These are phyloP conservation scores for Glomeris marginata DNA, from an alignment of 2,888 invertebrate species.

Conservation along the genomic window DNA sequence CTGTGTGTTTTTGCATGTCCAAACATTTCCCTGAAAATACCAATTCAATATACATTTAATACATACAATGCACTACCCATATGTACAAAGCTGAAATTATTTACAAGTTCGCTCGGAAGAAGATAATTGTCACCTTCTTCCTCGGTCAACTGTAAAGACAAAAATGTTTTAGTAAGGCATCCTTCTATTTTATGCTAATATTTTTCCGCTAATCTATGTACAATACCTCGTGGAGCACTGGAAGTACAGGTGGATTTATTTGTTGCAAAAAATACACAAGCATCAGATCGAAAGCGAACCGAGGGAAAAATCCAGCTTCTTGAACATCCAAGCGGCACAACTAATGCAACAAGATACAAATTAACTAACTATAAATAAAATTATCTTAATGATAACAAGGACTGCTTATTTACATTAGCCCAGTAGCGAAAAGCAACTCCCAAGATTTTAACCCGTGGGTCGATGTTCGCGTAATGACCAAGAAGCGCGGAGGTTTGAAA, in stretches of 20 bases:
- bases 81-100: too few species aligned
- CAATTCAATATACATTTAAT: too few species aligned
- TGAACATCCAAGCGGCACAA: conserved; percentile 33
- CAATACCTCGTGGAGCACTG: conserved; percentile 33
- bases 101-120: too few species aligned
- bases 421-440: conserved; percentile 27
- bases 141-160: background rate
- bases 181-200: too few species aligned
- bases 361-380: conserved; percentile 5
- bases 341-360: conserved; percentile 21
- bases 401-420: conserved; percentile 29
- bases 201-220: background rate
- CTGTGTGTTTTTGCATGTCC: conserved; percentile 23
- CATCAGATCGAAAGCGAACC: conserved; percentile 35
- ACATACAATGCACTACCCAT: too few species aligned
- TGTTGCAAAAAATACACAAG: conserved; percentile 37
- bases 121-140: too few species aligned
- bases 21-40: conserved; percentile 14
- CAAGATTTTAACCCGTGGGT: conserved; percentile 25
- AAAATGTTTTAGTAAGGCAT: background rate
- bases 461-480: conserved; percentile 23
- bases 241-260: conserved; percentile 27
- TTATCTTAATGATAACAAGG: background rate
- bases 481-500: conserved; percentile 22
- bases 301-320: conserved; percentile 34